Base-by-base conservation (phyloP, 2,888 invertebrate species). In the Abscondita cerata region DNA sequence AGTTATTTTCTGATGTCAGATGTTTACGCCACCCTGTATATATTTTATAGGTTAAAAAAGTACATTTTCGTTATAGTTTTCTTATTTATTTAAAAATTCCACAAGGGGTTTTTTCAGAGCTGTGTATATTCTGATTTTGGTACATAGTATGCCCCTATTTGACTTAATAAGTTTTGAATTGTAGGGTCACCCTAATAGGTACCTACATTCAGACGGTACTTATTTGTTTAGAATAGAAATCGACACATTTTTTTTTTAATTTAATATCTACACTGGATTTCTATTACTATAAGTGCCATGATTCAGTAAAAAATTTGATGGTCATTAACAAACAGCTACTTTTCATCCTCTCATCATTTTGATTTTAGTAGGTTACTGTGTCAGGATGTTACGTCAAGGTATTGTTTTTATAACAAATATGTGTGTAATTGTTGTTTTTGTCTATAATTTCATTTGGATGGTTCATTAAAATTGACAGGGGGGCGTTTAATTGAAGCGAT, bases 311-410 rank as follows among this genome's bases (percentile, higher is more conserved):
- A 55, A 65, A 59, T 59, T 61, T 46, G 55, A 52, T 59, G 67
- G 61, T 65, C 66, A 62, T 64, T 67, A 62, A 68, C 64, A 61
- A 62, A 58, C 36, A 41, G 51, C 56, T 52, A 56, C 62, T 58
- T 60, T 64, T 64, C 52, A 65, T 58, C 54, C 53, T 59, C 44
- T 53, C 54, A 56, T 59, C 46, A 57, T 59, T 61, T 62, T 57
- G 40, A 48, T 18, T 33, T 33, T 36, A 66, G 65, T 66, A 50
- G 65, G 65, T 66, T 63, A 66, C 60, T 66, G 50, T 66, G 65
- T 59, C 65, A 63, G 58, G 55, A 50, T 58, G 34, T 58, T 63
- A 52, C 65, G 63, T 62, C 62, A 63, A 53, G 31, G 53, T 51
- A 66, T 66, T 64, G 59, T 59, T 57, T 56, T 41, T 54, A 33